Percentiles rank a stretch among this genome's conserved stretches.
These are phyloP conservation scores for Emmelina monodactyla DNA, from an alignment of 2,888 invertebrate genomes.

Conservation along the genomic window DNA sequence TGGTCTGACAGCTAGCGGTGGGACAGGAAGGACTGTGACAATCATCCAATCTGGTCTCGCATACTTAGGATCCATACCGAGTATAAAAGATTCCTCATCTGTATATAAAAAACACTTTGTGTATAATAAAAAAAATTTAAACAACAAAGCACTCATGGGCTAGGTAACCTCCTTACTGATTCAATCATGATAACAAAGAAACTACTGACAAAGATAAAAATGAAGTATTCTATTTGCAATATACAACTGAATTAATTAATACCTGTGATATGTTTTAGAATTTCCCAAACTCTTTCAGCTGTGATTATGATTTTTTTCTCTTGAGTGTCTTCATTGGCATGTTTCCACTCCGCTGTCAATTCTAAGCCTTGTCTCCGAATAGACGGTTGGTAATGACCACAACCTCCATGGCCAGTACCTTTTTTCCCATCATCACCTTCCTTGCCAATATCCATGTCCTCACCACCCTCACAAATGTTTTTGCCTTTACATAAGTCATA, in stretches of 20 bases:
- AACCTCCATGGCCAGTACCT: conserved; percentile 87
- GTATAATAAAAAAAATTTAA: too few species aligned
- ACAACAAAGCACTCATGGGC: too few species aligned
- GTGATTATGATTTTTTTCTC: conserved; percentile 93
- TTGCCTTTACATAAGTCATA: conserved; percentile 98
- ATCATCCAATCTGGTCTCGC: conserved; percentile 99
- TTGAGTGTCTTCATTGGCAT: conserved; percentile 97
- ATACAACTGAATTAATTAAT: conserved; percentile 8
- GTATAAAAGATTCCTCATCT: conserved; percentile 95
- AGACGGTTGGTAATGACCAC: conserved; percentile 97
- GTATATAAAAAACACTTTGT: too few species aligned
- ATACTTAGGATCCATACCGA: conserved; percentile 96
- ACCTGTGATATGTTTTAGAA: conserved; percentile 89
- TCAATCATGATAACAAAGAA: too few species aligned
- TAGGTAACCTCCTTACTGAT: too few species aligned
- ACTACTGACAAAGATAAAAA: too few species aligned
- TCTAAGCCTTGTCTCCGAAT: conserved; percentile 91
- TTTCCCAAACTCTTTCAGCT: conserved; percentile 97
- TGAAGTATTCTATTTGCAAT: neutral
- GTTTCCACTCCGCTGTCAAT: conserved; percentile 97
- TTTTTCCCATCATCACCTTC: conserved; percentile 72
- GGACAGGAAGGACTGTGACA: conserved; percentile 95
- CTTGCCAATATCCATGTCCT: conserved; percentile 93
- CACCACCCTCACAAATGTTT: conserved; percentile 97
- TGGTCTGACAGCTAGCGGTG: conserved; percentile 94